Base-by-base conservation (phyloP, 37 sponge, comb jelly and placozoan genomes). In the Eunapius fragilis region DNA sequence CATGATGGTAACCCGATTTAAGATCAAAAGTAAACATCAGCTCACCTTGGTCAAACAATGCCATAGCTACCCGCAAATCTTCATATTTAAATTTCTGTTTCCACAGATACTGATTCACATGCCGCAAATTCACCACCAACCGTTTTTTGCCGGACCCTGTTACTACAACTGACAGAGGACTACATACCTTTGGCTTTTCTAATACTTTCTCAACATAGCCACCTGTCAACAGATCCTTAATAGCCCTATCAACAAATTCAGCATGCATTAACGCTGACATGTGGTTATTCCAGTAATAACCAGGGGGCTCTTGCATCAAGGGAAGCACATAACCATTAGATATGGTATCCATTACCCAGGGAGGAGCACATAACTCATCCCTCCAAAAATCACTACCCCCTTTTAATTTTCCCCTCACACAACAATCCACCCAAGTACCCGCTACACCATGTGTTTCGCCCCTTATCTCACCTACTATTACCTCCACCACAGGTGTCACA, bases 31-130 rank as follows among this genome's bases (percentile, higher is more conserved):
- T 69, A 35, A 86, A 24, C 35, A 69, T 25, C 27, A 34, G 80
- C 26, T 87, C 87, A 73, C 80, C 75, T 70, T 19, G 25, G 19
- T 69, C 36, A 72, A 79, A 70, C 50, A 80, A 38, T 25, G 30
- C n/a, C 58, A 79, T 79, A 27, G 71, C 79, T 36, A 71, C 38
- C 26, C 74, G 69, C 25, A 87, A 47, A 45, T 79, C 86, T 37
- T 86, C 86, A 78, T 86, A 87, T 80, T 87, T 80, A 41, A 87
- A 80, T 32, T 80, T 79, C 24, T 87, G 47, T 49, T 80, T 79
- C 70, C 67, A 71, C 31, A 87, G 41, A 41, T 67, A 71, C 31
- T 69, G 37, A 30, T 86, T 77, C 47, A 87, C 37, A 36, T 76
- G 38, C 27, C 77, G 34, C 34, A 84, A 74, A 70, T 87, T 67